Conservation (phyloP, 2,888 invertebrate genomes). For the Melanargia galathea region DNA sequence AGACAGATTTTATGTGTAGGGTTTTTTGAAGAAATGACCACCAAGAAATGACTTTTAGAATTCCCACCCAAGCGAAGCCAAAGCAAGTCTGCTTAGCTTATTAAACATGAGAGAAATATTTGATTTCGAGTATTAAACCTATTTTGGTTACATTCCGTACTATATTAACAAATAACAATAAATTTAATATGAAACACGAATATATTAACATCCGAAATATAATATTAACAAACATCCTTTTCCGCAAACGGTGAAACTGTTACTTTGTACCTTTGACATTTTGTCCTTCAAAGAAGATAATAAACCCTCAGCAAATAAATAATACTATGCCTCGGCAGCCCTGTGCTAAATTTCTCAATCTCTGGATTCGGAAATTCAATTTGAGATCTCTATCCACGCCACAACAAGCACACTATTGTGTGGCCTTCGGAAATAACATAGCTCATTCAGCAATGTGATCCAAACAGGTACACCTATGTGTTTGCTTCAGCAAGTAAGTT, state of each 20-base stretch:
- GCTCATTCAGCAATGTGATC: neutral
- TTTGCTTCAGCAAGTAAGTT: too few species aligned
- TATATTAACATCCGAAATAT: neutral
- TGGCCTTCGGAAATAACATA: neutral
- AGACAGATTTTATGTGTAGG: too few species aligned
- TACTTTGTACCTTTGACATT: slow-evolving; percentile 14
- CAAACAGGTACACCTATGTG: too few species aligned
- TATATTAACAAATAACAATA: neutral
- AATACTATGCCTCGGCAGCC: neutral
- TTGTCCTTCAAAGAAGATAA: slow-evolving; percentile 6
- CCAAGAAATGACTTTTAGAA: too few species aligned
- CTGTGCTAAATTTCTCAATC: slow-evolving; percentile 4
- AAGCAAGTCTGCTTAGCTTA: neutral
- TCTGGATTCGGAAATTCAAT: slow-evolving; percentile 1
- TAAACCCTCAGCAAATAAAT: slow-evolving; percentile 13
- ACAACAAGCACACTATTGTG: neutral
- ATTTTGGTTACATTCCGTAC: neutral
- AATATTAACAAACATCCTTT: neutral
- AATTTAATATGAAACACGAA: neutral
- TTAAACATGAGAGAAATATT: neutral
- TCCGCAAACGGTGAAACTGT: slow-evolving; percentile 8
- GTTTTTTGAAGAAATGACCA: too few species aligned
- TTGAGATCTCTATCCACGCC: neutral
- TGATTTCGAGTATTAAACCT: neutral
- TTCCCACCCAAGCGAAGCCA: too few species aligned